Conservation (phyloP, 2,888 invertebrate genomes). For the Cryptosula pallasiana region DNA sequence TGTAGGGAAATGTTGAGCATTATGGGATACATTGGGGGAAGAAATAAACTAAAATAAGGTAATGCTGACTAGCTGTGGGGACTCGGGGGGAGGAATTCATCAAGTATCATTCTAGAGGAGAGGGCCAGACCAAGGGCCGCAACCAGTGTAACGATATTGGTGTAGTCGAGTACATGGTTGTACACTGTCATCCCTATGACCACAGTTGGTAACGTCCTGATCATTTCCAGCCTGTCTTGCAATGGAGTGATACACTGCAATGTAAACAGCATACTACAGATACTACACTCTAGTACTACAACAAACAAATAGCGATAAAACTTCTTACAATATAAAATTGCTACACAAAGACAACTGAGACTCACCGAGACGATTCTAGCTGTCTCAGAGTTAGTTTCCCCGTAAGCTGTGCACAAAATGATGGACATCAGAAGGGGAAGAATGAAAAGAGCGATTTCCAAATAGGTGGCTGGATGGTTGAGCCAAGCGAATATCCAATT, state of each 20-base stretch:
- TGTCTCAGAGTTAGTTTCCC: constrained; percentile 55
- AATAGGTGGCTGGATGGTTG: constrained; percentile 41
- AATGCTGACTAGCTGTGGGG: constrained; percentile 17
- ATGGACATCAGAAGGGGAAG: constrained; percentile 51
- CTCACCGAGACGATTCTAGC: constrained; percentile 49
- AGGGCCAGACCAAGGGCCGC: constrained; percentile 45
- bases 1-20: too few species aligned
- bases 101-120: constrained; percentile 43
- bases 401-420: constrained; percentile 52
- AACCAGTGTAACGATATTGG: constrained; percentile 41
- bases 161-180: constrained; percentile 37
- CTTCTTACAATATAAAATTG: not conserved
- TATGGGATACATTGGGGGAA: too few species aligned
- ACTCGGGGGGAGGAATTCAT: constrained; percentile 35
- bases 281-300: too few species aligned
- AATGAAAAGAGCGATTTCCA: constrained; percentile 49
- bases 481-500: constrained; percentile 53
- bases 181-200: constrained; percentile 8
- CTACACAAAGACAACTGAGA: not conserved
- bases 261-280: too few species aligned
- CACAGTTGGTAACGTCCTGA: not conserved
- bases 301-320: not conserved
- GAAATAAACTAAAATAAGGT: too few species aligned
- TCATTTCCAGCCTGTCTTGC: constrained; percentile 17
- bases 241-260: constrained; percentile 11